Conservation (phyloP, 2,797 vertebrate genomes). For the Myotis pilosus region DNA sequence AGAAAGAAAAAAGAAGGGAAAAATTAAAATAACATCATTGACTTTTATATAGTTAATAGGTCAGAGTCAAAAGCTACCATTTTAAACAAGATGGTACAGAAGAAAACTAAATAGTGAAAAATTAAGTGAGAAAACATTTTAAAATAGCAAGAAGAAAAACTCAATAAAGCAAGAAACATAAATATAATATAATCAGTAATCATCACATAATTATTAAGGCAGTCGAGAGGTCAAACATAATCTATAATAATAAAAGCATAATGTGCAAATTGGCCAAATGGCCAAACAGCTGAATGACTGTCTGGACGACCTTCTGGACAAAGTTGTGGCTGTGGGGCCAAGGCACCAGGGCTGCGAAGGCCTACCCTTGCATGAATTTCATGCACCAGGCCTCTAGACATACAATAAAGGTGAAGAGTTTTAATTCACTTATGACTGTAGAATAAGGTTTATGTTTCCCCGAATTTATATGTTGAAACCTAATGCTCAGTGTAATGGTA, state of each 20-base stretch:
- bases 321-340: too few species aligned
- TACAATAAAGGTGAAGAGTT: too few species aligned
- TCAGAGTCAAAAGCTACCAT: not conserved
- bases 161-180: not conserved
- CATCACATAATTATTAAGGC: not conserved
- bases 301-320: too few species aligned
- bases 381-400: too few species aligned
- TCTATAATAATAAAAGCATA: too few species aligned
- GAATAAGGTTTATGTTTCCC: too few species aligned
- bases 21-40: not conserved
- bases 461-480: too few species aligned
- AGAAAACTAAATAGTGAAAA: not conserved
- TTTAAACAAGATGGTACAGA: not conserved
- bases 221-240: not conserved
- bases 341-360: too few species aligned
- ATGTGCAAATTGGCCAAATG: too few species aligned
- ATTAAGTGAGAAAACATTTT: not conserved
- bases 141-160: not conserved
- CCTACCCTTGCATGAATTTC: too few species aligned
- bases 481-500: too few species aligned
- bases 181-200: not conserved
- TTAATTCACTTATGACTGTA: too few species aligned
- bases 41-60: not conserved
- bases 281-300: not conserved
- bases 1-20: not conserved